Base-by-base conservation (phyloP, 1,140 invertebrate species). In the Argopecten irradians region DNA sequence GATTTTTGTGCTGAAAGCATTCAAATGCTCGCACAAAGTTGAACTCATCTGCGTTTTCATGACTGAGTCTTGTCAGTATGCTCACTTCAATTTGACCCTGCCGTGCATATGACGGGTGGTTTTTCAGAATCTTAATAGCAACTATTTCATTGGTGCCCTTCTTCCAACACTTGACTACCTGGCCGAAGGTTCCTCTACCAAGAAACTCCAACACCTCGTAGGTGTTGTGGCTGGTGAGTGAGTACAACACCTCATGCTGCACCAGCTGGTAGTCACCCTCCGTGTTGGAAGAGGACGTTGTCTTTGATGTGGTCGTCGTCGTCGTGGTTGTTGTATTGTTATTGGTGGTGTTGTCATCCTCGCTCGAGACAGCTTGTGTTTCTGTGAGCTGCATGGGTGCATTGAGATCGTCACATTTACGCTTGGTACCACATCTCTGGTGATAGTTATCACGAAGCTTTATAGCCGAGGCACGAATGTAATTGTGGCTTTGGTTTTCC, bases 81-180 rank as follows among this genome's bases (percentile, higher is more conserved):
- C 98, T 98, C 92, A 99, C 98, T 97, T 99, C 99, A 96, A 99
- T 99, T 96, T 99, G 99, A 92, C 99, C 99, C 96, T 99, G 99
- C 93, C 99, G 97, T 89, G 99, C 99, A 96, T 99, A 99, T 86
- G 99, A 99, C 86, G 99, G 99, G 96, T 99, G 99, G 96, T 99
- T 99, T 96, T 99, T 99, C 36, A 99, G 96, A 95, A 99, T 99
- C 97, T 99, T 99, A 95, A 99, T 99, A 93, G 99, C 99, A 90
- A 99, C 99, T 94, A 99, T 99, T 96, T 99, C 99, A 95, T 99
- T 99, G 88, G 99, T 99, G 95, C 99, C 99, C 95, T 99, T 99
- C 96, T 99, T 99, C 99, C 99, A 99, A 96, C 99, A 99, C 96
- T 99, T 99, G 92, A 99, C 99, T 92, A 99, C 99, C 97, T 99